Evolutionary conservation across 2,113 vertebrate genomes (phyloP), one percentile per base, ranked within the genome.

Genomic region (Myrmecobius fasciatus): DNA sequence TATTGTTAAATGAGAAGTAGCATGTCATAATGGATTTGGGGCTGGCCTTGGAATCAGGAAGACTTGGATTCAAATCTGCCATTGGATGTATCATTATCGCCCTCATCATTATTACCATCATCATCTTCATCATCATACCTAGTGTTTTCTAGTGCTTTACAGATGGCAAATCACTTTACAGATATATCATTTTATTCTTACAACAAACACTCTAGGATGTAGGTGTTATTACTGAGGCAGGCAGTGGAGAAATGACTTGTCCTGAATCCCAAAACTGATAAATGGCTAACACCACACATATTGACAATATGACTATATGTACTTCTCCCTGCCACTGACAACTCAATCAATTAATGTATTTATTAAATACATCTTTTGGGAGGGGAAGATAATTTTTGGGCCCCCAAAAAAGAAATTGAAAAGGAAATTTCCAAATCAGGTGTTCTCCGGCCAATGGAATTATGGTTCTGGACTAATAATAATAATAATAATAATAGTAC

Each of bases 401-500:
- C 49, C 9, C 49, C 49, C 54, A 28, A 60, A 60, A 60, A 60
- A 60, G 31, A 60, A 60, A 67, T 67, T 67, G 8, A 67, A 67
- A 67, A 67, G 56, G 56, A 67, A 67, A 36, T 36, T 14, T 36
- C 31, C 4, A 67, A 67, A 36, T 36, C 31, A 67, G 28, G 56
- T 67, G 31, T 67, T 67, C 3, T 60, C 28, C 10, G 17, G 14
- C 0, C 31, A 67, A 36, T 67, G 56, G 1, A 31, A 67, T 36
- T 4, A 36, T 67, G 31, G 2, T 3, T 67, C 3, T 67, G 12
- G 11, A 36, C 12, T 67, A 67, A 36, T 36, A 67, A 8, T 53
- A 52, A 52, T 52, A 52, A 52, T 52, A 93, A 25, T 89, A 90
- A 93, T 90, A 88, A 92, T 89, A 91, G 28, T 67, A 22, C 26